Evolutionary conservation across 2,113 vertebrate species (phyloP).

Genomic region (Saccopteryx leptura): DNA sequence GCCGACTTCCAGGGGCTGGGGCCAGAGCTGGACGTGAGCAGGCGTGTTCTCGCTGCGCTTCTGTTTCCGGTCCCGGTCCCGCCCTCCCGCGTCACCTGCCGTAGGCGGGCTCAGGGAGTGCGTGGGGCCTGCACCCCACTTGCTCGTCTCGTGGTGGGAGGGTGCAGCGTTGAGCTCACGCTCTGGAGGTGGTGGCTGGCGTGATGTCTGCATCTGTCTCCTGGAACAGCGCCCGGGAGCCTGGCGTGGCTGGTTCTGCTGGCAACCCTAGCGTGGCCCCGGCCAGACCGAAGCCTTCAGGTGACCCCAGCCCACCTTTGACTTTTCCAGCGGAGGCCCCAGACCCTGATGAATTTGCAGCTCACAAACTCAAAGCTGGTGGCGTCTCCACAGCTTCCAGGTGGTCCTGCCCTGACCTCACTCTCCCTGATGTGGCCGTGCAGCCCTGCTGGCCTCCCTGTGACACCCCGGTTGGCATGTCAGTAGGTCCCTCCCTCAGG

Average conservation of each 20-base stretch:
- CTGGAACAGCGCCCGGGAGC: not conserved
- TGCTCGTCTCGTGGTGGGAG: rapidly evolving
- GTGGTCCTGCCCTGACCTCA: rapidly evolving
- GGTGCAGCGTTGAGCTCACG: no score
- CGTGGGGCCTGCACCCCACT: rapidly evolving
- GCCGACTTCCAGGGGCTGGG: not conserved
- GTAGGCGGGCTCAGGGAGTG: not conserved
- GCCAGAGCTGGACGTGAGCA: not conserved
- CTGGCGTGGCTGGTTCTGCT: not conserved
- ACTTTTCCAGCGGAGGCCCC: not conserved
- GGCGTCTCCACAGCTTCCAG: not conserved
- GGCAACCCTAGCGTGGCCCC: not conserved
- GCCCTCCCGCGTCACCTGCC: not conserved
- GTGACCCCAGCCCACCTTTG: rapidly evolving
- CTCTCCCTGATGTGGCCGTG: not conserved
- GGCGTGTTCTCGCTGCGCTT: not conserved
- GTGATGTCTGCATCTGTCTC: not conserved
- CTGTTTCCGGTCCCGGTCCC: not conserved
- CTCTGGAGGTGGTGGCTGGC: rapidly evolving
- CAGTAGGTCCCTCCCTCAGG: not conserved
- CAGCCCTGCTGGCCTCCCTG: not conserved
- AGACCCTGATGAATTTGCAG: not conserved
- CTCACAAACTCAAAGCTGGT: not conserved
- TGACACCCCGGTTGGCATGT: not conserved
- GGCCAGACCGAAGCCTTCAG: not conserved